Conservation (phyloP, 2,113 vertebrate species). For the Myiozetetes cayanensis region DNA sequence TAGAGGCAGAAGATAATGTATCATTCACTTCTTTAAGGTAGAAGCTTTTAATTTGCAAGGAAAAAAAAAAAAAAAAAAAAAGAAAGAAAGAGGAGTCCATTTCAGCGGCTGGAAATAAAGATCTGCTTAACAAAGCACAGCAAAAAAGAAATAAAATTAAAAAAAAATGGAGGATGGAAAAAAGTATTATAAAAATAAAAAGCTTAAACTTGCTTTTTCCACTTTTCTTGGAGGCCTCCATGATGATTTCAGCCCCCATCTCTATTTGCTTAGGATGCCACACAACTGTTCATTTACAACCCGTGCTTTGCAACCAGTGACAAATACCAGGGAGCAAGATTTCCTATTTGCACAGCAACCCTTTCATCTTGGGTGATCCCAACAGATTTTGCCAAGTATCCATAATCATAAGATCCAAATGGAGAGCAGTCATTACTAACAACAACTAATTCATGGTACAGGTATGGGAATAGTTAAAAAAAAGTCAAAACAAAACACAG, state of each 20-base stretch:
- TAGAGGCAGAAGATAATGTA: slow-evolving; percentile 91
- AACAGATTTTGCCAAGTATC: neutral
- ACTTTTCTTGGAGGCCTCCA: neutral
- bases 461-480: neutral
- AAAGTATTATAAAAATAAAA: slow-evolving; percentile 65
- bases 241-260: slow-evolving; percentile 52
- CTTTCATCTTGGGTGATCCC: neutral
- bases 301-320: slow-evolving; percentile 25
- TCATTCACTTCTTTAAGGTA: slow-evolving; percentile 82
- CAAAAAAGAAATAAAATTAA: slow-evolving; percentile 45
- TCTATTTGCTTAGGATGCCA: slow-evolving; percentile 27
- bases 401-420: neutral
- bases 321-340: slow-evolving; percentile 7
- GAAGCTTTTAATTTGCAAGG: slow-evolving; percentile 81
- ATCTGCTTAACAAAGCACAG: slow-evolving; percentile 57
- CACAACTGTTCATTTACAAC: slow-evolving; percentile 55
- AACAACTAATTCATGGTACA: neutral
- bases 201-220: slow-evolving; percentile 60
- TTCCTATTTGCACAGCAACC: neutral
- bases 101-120: slow-evolving; percentile 60
- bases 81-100: slow-evolving; percentile 65
- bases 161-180: slow-evolving; percentile 38
- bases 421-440: neutral
- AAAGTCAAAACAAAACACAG: too few species aligned
- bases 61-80: slow-evolving; percentile 39